Base-by-base conservation (phyloP, 2,888 invertebrate species). In the Neelides folsomi region DNA sequence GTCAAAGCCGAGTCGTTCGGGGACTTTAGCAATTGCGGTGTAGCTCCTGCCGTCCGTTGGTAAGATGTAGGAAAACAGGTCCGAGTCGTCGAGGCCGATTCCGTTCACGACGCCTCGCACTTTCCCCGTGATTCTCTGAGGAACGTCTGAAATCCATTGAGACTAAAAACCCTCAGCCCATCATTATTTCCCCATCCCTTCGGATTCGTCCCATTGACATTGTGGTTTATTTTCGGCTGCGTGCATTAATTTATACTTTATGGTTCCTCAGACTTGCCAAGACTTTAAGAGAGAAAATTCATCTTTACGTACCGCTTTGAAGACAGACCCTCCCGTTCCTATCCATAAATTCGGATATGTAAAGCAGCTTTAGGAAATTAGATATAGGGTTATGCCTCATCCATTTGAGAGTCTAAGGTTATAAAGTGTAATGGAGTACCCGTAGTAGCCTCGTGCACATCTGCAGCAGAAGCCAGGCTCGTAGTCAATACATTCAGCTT, bases 21-120 rank as follows among this genome's bases (percentile, higher is more conserved):
- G 83, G 5, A 92, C 78, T 55, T 83, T 80, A 13, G 90, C 88
- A 38, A 97, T 75, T 1, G 94, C 94, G 0, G 88, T 89, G 69
- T 94, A 95, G 1, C 85, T 81, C 60, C 90, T 76, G 1, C 87
- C 88, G 66, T 92, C 90, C 16, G 78, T 76, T 52, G 88, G 85
- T 5, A 92, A 85, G 1, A 95, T 82, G 70, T 94, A 97, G 0
- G 90, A 84, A 71, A 95, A 94, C 55, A 95, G 75, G 68, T 90
- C 86, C 27, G 86, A 76, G 54, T 83, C 80, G 34, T 79, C 76
- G 2, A 93, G 73, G 10, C 75, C 71, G 40, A 82, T 72, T 10
- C 82, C 83, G 68, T 95, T 95, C 20, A 98, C 71, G 49, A 76
- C 76, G 8, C 93, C 92, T 53, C 77, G 79, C n/a, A 97, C 76